Base-by-base conservation (phyloP, 2,113 vertebrate genomes). In the Gasterosteus aculeatus region DNA sequence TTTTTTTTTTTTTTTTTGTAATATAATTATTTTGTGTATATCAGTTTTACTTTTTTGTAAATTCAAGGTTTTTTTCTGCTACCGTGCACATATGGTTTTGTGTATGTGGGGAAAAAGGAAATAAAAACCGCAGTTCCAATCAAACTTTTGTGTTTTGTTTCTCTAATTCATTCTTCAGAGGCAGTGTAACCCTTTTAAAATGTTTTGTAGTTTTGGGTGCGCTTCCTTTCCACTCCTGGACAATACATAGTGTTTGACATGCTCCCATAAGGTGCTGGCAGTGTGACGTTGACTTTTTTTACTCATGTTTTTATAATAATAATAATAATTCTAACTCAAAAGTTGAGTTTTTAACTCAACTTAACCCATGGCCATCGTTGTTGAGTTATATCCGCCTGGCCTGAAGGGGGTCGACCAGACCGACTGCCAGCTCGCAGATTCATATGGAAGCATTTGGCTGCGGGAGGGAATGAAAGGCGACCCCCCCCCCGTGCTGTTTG, bases 41-140 rank as follows among this genome's bases (percentile, higher is more conserved):
- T 72, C 15, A 53, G 59, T 88, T 87, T 72, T 87, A 70, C 2
- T 64, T 69, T 90, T 78, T 89, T 87, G 85, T 89, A 92, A 86
- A 91, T 92, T 85, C 54, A n/a, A 69, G 63, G 84, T 92, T 87
- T 68, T 87, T 89, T 85, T 91, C 86, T 84, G 85, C 87, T 81
- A 85, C 78, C 70, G 83, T 85, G 78, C 88, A 88, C 77, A 87
- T 80, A 83, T 84, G 77, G 66, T 77, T 85, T 84, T 71, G 86
- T 90, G 86, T 89, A 81, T 85, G 85, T 89, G 49, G 47, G 16
- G 81, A 64, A 70, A 60, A 72, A 60, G 22, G 0, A 65, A 88
- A 86, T 86, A 90, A 91, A 91, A 75, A 72, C 73, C 59, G 69
- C 85, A 72, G 65, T 84, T 70, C 49, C 66, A 78, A 65, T 62